Percentiles rank a stretch among this genome's conserved stretches.
phyloP scores from a whole-genome alignment of 2,888 invertebrate species.

The Ephialtes manifestator region DNA sequence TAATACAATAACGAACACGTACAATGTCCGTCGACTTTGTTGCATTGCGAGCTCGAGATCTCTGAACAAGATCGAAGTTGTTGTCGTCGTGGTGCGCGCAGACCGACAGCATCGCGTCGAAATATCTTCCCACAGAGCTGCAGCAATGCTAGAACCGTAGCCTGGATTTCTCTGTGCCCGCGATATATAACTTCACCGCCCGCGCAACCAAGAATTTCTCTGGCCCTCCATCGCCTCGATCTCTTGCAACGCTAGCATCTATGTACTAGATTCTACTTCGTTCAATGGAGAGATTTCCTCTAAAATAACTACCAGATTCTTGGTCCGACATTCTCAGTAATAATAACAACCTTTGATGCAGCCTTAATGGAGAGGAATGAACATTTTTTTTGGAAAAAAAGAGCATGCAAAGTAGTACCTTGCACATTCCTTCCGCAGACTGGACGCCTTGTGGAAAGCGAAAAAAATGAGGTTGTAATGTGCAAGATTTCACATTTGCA shows the following conservation, averaged over 20 bases:
- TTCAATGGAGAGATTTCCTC: conserved; percentile 14
- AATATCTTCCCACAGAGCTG: conserved; percentile 60
- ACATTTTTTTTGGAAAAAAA: not conserved
- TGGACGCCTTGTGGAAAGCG: not conserved
- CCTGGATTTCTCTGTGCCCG: conserved; percentile 61
- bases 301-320: conserved; percentile 29
- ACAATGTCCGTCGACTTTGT: conserved; percentile 2
- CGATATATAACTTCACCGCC: conserved; percentile 35
- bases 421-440: not conserved
- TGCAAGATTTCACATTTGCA: too few relatives aligned
- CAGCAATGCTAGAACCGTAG: conserved; percentile 50
- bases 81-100: conserved; percentile 19
- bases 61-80: conserved; percentile 47
- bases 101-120: conserved; percentile 29
- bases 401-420: not conserved
- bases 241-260: conserved; percentile 13
- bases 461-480: not conserved
- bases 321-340: not conserved
- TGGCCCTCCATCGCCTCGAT: conserved; percentile 7
- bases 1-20: not conserved
- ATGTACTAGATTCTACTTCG: conserved; percentile 9
- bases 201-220: conserved; percentile 46
- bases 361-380: not conserved
- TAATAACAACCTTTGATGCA: not conserved
- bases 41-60: conserved; percentile 47